Evolutionary conservation across 2,888 invertebrate species (phyloP), one percentile per base, ranked within the genome.

Genomic region (Thymelicus lineola): DNA sequence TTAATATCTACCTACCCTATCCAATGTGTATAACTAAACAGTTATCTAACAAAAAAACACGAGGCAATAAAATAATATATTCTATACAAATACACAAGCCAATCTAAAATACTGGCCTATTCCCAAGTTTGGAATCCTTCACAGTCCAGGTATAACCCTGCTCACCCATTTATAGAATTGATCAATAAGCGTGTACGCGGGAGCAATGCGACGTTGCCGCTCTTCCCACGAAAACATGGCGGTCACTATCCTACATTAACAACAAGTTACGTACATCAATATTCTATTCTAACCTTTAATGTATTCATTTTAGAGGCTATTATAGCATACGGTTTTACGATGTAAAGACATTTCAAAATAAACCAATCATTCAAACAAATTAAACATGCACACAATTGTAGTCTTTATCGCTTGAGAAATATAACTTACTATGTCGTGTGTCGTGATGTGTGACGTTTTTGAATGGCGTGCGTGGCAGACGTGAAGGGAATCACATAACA

Each of bases 181-280:
- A 64, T 64, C 64, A 64, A 64, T 64, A 64, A 38, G 12, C 12
- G 46, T 15, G 46, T 15, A 50, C 36, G 17, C 63, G 53, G 48
- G 48, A 50, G 66, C 58, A 45, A 17, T 58, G 73, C 70, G 73
- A 70, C 71, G 73, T 73, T 73, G 73, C 73, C 73, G 71, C 71
- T 67, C 70, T 65, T 65, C 45, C 65, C n/a, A 28, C 46, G 45
- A 65, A 55, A 65, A 65, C 65, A 65, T 65, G 65, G 65, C 45
- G 42, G 65, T 20, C n/a, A 14, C 42, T 6, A 35, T 7, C 28
- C 15, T 15, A 12, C 7, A 35, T 35, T 10, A 15, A 28, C 38
- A 57, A 46, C 17, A 57, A 36, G n/a, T 57, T 36, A 7, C 14
- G 6, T 12, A n/a, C 6, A 28, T 35, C 3, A 7, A 6, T 45